phyloP scores from a whole-genome alignment of 2,888 invertebrate genomes.

The Anodontia alba region DNA sequence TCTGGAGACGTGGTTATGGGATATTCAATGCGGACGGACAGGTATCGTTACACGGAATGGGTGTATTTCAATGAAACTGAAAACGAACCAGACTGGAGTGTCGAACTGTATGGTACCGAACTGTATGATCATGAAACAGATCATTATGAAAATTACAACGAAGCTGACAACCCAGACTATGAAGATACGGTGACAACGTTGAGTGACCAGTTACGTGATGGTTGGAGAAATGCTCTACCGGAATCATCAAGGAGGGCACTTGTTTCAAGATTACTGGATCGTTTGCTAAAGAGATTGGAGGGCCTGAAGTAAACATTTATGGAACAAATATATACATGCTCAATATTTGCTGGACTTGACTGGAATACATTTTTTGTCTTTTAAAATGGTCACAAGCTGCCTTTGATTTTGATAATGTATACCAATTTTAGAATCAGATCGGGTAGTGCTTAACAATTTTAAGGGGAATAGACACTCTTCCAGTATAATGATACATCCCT shows the following conservation, averaged over 20 bases:
- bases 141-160: slow-evolving; percentile 90
- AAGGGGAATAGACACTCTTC: too few relatives aligned
- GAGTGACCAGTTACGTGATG: slow-evolving; percentile 42
- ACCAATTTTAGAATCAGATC: too few relatives aligned
- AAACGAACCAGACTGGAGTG: slow-evolving; percentile 55
- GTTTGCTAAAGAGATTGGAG: too few relatives aligned
- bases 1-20: slow-evolving; percentile 25
- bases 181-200: background rate
- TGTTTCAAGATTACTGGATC: too few relatives aligned
- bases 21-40: slow-evolving; percentile 43
- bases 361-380: too few relatives aligned
- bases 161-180: slow-evolving; percentile 86
- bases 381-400: too few relatives aligned
- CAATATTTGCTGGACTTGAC: too few relatives aligned
- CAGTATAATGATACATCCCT: too few relatives aligned
- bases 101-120: slow-evolving; percentile 39
- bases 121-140: slow-evolving; percentile 87
- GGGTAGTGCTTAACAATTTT: too few relatives aligned
- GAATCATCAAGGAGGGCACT: background rate
- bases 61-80: slow-evolving; percentile 44
- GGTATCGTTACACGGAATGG: slow-evolving; percentile 72
- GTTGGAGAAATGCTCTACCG: slow-evolving; percentile 44
- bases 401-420: too few relatives aligned
- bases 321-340: too few relatives aligned
- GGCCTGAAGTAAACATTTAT: too few relatives aligned